Base-by-base conservation (phyloP, 2,797 vertebrate genomes). In the Pterois miles region DNA sequence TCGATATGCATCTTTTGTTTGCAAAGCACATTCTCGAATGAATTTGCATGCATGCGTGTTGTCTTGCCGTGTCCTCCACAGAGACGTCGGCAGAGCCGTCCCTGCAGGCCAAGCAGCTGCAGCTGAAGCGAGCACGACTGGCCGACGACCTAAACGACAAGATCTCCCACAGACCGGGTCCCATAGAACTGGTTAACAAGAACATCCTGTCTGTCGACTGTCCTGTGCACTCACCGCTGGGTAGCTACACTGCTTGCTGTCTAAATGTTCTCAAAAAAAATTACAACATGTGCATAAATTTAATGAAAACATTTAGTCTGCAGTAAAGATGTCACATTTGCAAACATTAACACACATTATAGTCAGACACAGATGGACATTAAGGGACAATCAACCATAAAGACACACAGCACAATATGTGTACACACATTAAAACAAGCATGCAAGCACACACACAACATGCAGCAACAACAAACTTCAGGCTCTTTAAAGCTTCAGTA, bases 101-200 rank as follows among this genome's bases (percentile, higher is more conserved):
- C 25, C 91, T 95, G 64, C 95, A 95, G 89, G 95, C 94, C 84
- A 98, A 97, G 86, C 98, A 99, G 94, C 93, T 99, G 92, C 96
- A 97, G 93, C 94, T 99, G 78, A 99, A 99, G 92, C 92, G 97
- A 88, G 98, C 98, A 10, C 96, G 98, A 4, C 92, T 99, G 83
- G 97, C 98, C 0, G 97, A 98, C 71, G 96, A 99, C 91, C 97
- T 99, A 89, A 99, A 99, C 2, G 97, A 99, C 89, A 99, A 99
- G 95, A 97, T 99, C 80, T 97, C 97, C 0, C 98, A 99, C 93
- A 92, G 98, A 71, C 98, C 98, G 0, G 98, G 98, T 57, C 97
- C 97, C 73, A 98, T 99, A 91, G 98, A 99, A 50, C 93, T 99
- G 83, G 97, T 98, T 69, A 96, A 99, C 93, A 99, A 99, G 92